These are phyloP conservation scores for Anastrepha obliqua DNA, from an alignment of 1,140 invertebrate genomes.

Conservation along the genomic window DNA sequence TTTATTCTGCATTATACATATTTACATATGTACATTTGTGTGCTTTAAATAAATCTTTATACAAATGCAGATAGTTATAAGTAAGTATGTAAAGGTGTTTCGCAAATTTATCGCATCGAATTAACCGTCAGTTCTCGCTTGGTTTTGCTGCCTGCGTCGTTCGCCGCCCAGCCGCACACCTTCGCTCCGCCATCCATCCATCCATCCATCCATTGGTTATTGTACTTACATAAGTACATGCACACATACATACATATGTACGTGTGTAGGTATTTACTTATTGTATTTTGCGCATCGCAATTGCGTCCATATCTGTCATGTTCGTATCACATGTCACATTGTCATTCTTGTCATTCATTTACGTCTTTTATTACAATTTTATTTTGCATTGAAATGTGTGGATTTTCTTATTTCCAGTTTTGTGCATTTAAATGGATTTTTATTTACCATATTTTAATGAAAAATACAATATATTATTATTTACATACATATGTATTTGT, in stretches of 20 bases:
- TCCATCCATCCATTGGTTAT: constrained; percentile 9
- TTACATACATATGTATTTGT: background rate
- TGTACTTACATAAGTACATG: background rate
- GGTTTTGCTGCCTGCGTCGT: background rate
- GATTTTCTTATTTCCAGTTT: background rate
- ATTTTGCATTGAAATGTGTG: constrained; percentile 8
- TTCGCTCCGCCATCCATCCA: background rate
- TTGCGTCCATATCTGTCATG: constrained; percentile 47
- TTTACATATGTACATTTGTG: background rate
- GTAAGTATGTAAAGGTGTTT: constrained; percentile 26
- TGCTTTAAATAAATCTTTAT: constrained; percentile 19
- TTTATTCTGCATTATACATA: background rate
- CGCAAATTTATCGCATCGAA: constrained; percentile 48
- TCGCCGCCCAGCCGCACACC: background rate
- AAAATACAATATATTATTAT: background rate
- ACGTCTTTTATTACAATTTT: constrained; percentile 47
- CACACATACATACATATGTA: background rate
- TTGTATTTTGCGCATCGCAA: constrained; percentile 45
- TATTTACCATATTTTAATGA: constrained; percentile 13
- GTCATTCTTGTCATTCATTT: constrained; percentile 51
- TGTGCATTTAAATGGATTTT: constrained; percentile 24
- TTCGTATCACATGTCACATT: constrained; percentile 51
- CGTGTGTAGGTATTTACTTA: background rate
- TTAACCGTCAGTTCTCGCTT: constrained; percentile 6
- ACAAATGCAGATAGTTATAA: background rate